Base-by-base conservation (phyloP, 2,888 invertebrate genomes). In the Xestia ashworthii region DNA sequence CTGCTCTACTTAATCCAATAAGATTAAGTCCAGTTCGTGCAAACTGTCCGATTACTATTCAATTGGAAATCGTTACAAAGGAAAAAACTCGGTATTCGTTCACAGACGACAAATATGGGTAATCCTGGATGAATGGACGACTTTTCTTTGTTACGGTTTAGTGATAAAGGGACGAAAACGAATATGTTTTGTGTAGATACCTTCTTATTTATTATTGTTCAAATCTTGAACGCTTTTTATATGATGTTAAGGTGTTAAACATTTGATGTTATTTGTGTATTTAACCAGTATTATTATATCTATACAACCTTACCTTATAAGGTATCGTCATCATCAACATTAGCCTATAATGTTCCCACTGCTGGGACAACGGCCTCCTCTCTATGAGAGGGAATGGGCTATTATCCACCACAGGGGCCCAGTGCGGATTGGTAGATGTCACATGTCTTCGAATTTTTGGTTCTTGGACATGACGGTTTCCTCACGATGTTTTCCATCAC, bases 41-140 rank as follows among this genome's bases (percentile, higher is more conserved):
- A 50, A 62, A 71, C 60, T 74, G 55, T 74, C 22, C 71, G 25
- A 67, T 74, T 76, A 68, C 50, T 80, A 76, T 84, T 85, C 77
- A 74, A 80, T 80, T 50, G 75, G 14, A 76, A 66, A 70, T 58
- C 58, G 65, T 50, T 46, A 74, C 73, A 83, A 86, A 80, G 71
- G 46, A 71, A 76, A 73, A 78, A 72, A 14, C 25, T 58, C 32
- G n/a, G 62, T 41, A 66, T 78, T 65, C 70, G 58, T 53, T 73
- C 66, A 71, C 66, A n/a, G 68, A 67, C 69, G 71, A 70, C 70
- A 71, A 86, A 75, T 86, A 70, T 76, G 9, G 80, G 74, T 83
- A 69, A 79, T 83, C 69, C 71, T 38, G 50, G 62, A 73, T 25
- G 44, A 82, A 86, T 73, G 64, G 22, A 12, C 32, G 71, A 71